phyloP scores from a whole-genome alignment of 2,888 invertebrate species.

The Teleogryllus oceanicus region DNA sequence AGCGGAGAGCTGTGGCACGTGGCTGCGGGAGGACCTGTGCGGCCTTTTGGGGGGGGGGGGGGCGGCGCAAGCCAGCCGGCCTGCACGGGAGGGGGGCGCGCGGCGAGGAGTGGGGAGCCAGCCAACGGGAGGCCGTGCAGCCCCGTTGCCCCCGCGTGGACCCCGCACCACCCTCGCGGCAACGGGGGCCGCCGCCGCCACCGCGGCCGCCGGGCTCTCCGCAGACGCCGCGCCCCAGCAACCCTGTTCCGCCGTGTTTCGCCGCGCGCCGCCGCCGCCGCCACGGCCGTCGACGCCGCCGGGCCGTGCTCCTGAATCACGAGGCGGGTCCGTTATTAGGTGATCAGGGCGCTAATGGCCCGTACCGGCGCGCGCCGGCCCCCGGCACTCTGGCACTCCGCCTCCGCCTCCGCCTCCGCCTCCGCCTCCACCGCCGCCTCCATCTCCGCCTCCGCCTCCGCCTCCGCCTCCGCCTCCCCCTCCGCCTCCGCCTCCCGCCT shows the following conservation, averaged over 20 bases:
- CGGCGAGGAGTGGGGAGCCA: not conserved
- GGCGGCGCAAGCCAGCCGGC: no score
- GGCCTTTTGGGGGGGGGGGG: no score
- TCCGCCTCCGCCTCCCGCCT: no score
- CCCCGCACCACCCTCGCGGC: not conserved
- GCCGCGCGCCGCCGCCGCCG: not conserved
- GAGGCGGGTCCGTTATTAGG: no score
- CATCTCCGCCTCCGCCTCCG: not conserved
- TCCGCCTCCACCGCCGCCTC: not conserved
- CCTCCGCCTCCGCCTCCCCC: no score
- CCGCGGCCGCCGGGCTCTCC: not conserved
- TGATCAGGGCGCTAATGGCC: no score
- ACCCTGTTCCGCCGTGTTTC: not conserved
- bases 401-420: no score
- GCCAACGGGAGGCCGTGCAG: not conserved
- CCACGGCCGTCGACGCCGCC: not conserved
- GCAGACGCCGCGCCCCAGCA: not conserved
- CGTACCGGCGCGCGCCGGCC: no score
- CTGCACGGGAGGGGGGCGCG: not conserved
- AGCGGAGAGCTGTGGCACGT: not conserved
- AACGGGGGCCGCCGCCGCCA: not conserved
- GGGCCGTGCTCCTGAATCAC: not conserved
- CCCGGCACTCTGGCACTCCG: no score
- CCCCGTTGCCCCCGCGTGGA: not conserved
- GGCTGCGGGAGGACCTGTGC: not conserved